Percentiles rank a stretch among this genome's conserved stretches.
These are phyloP conservation scores for Orthosia gothica DNA, from an alignment of 2,888 invertebrate species.

Conservation along the genomic window DNA sequence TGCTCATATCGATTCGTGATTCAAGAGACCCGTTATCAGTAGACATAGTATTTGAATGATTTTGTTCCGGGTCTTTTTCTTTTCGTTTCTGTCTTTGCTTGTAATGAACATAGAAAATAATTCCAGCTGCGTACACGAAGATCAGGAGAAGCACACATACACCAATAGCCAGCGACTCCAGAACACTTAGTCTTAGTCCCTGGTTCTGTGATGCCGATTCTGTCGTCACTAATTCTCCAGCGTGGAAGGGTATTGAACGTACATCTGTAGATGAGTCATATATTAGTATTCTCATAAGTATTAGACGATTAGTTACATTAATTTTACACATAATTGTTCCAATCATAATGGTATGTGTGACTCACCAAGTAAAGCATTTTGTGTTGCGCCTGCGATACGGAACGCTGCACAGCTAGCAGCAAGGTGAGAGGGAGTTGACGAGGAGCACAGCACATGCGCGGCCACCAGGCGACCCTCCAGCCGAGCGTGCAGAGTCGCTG, in stretches of 20 bases:
- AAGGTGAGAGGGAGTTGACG: conserved; percentile 91
- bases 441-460: conserved; percentile 95
- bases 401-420: conserved; percentile 96
- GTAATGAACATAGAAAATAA: conserved; percentile 95
- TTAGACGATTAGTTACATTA: conserved; percentile 44
- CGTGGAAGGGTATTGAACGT: conserved; percentile 95
- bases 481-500: conserved; percentile 93
- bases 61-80: conserved; percentile 85
- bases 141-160: conserved; percentile 95
- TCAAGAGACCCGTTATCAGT: conserved; percentile 83
- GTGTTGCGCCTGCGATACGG: conserved; percentile 95
- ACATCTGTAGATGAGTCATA: conserved; percentile 91
- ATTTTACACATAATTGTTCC: conserved; percentile 40
- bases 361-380: conserved; percentile 83
- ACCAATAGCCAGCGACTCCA: conserved; percentile 96
- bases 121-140: conserved; percentile 96
- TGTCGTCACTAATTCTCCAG: conserved; percentile 91
- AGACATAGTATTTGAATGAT: conserved; percentile 80
- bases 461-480: conserved; percentile 96
- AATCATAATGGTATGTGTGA: conserved; percentile 33
- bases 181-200: conserved; percentile 94
- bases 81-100: conserved; percentile 93
- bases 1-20: conserved; percentile 86
- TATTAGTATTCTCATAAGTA: conserved; percentile 37
- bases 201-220: conserved; percentile 89